Conservation (phyloP, 1,140 invertebrate species). For the Elysia chlorotica region DNA sequence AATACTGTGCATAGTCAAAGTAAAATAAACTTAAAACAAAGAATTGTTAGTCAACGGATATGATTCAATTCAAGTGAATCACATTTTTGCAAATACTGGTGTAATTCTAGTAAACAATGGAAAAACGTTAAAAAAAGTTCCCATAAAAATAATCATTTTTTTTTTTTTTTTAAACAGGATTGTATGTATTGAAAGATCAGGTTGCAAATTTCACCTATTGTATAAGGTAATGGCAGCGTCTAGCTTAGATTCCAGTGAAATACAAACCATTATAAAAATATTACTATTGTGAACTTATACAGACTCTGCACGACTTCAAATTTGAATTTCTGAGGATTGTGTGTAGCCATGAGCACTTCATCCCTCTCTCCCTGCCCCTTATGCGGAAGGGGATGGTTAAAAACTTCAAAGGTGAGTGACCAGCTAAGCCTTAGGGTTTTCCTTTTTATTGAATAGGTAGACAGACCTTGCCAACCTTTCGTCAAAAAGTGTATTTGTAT, state of each 20-base stretch:
- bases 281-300: conserved; percentile 18
- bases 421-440: background rate
- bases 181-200: background rate
- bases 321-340: conserved; percentile 60
- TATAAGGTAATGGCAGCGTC: no score
- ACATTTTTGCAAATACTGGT: no score
- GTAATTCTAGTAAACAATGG: background rate
- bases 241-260: no score
- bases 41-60: no score
- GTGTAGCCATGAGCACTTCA: conserved; percentile 65
- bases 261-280: no score
- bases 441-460: no score
- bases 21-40: no score
- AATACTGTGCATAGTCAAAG: no score
- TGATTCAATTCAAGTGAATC: no score
- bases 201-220: background rate
- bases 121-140: background rate
- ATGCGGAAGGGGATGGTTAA: conserved; percentile 58
- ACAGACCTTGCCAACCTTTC: no score
- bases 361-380: conserved; percentile 68
- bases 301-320: conserved; percentile 58
- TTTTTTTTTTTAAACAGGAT: background rate
- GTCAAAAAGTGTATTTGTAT: no score
- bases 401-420: conserved; percentile 61
- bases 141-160: background rate